Evolutionary conservation across 2,113 vertebrate species (phyloP).

Genomic region (Chiloscyllium plagiosum): DNA sequence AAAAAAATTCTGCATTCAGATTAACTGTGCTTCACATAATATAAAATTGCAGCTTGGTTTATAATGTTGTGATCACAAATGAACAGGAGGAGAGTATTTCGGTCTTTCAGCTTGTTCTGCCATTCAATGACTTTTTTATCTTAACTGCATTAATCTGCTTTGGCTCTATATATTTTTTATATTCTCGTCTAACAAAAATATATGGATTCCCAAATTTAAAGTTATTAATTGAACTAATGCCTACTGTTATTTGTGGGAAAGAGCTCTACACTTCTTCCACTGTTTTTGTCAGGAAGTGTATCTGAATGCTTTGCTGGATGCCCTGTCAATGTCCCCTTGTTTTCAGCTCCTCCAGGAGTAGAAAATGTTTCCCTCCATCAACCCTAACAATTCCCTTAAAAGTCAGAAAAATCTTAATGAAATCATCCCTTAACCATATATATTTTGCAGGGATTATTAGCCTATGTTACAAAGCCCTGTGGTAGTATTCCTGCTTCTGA

Average conservation of each 20-base stretch:
- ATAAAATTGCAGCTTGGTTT: neutral
- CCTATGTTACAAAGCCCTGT: neutral
- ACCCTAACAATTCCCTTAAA: neutral
- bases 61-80: neutral
- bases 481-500: no score
- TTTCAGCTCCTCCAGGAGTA: neutral
- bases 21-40: neutral
- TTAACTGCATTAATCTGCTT: neutral
- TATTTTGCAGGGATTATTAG: neutral
- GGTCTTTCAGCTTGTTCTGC: neutral
- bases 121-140: neutral
- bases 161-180: neutral
- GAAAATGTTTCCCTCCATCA: neutral
- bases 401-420: neutral
- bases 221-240: neutral
- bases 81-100: neutral
- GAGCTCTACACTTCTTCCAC: neutral
- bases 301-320: neutral
- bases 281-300: neutral
- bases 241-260: neutral
- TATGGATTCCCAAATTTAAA: neutral
- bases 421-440: neutral
- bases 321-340: neutral
- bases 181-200: neutral
- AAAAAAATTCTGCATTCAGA: constrained; percentile 1